Conservation (phyloP, 2,888 invertebrate genomes). For the Proisotoma minuta region DNA sequence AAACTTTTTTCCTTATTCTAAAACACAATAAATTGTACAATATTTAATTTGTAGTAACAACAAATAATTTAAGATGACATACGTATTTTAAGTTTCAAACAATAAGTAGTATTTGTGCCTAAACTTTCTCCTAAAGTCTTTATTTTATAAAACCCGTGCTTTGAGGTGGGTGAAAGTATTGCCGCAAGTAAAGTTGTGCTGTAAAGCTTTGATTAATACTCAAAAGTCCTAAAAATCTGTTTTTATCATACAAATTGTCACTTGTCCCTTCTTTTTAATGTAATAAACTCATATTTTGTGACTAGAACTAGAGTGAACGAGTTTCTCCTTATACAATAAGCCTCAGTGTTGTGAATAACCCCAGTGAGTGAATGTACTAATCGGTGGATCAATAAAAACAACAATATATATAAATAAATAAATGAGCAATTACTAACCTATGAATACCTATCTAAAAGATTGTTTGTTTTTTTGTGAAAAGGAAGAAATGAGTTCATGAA, state of each 20-base stretch:
- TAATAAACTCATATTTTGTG: not conserved
- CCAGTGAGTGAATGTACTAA: not conserved
- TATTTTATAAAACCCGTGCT: no score
- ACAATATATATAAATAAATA: no score
- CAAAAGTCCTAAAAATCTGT: not conserved
- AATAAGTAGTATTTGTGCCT: not conserved
- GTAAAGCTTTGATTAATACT: not conserved
- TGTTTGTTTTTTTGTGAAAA: no score
- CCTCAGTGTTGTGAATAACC: not conserved
- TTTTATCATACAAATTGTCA: not conserved
- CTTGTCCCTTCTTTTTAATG: not conserved
- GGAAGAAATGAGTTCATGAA: no score
- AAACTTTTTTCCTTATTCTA: no score
- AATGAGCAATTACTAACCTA: no score
- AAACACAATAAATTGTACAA: no score
- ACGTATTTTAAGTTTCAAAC: not conserved
- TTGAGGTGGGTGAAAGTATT: no score
- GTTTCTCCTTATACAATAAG: not conserved
- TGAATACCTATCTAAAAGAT: no score
- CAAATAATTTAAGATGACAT: no score
- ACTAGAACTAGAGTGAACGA: not conserved
- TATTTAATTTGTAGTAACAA: no score
- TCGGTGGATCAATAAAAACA: not conserved
- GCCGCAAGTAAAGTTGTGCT: not conserved
- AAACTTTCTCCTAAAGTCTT: not conserved